phyloP scores from a whole-genome alignment of 2,797 vertebrate genomes.

The Anniella stebbinsi region DNA sequence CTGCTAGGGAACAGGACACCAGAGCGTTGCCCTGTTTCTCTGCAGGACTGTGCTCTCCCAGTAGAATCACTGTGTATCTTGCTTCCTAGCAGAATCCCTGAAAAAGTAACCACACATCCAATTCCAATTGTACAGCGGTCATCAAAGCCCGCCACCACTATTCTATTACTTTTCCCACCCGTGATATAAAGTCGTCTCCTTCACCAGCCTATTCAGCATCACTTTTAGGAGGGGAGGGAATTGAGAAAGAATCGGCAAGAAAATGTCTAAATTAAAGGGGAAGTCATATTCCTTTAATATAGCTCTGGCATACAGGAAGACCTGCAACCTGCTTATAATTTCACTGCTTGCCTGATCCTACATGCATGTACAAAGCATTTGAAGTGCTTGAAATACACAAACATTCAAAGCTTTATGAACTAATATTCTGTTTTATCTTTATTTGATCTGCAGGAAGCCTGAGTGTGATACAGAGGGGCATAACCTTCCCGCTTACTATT shows the following conservation, averaged over 20 bases:
- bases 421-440: conserved; percentile 63
- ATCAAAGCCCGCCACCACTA: too few relatives aligned
- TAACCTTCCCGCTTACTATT: accelerated
- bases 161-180: too few relatives aligned
- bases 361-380: conserved; percentile 51
- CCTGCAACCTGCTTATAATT: conserved; percentile 63
- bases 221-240: too few relatives aligned
- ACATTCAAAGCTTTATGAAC: conserved; percentile 58
- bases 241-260: conserved; percentile 50
- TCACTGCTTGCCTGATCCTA: conserved; percentile 49
- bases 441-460: conserved; percentile 64
- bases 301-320: not conserved
- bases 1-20: too few relatives aligned
- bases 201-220: conserved; percentile 39
- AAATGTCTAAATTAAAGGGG: conserved; percentile 35
- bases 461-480: conserved; percentile 36
- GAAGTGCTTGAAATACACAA: conserved; percentile 59
- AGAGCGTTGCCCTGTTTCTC: too few relatives aligned
- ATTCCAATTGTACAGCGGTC: too few relatives aligned
- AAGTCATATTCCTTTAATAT: conserved; percentile 42
- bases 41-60: too few relatives aligned
- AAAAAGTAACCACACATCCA: too few relatives aligned
- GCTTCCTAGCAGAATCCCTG: too few relatives aligned
- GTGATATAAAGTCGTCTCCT: conserved; percentile 7
- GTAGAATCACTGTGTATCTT: too few relatives aligned